Evolutionary conservation across 1,140 invertebrate species (phyloP).

Genomic region (Brachionus calyciflorus): DNA sequence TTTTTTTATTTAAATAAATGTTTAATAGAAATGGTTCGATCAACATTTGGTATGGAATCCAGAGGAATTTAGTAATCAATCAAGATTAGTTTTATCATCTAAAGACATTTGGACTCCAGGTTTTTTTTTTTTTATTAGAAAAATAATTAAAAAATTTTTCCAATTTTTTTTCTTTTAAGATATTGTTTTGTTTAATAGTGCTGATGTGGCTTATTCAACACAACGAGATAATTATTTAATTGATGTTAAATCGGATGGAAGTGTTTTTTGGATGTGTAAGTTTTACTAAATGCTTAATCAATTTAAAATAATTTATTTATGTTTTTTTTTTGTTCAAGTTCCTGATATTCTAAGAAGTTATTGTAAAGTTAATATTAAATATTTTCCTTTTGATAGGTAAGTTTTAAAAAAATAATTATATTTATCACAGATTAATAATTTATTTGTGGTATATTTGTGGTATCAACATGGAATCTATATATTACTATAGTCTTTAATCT

Average conservation of each 20-base stretch:
- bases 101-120: conserved; percentile 45
- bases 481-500: too few relatives aligned
- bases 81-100: conserved; percentile 33
- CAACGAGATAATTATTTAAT: conserved; percentile 45
- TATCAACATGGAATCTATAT: too few relatives aligned
- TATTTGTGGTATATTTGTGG: too few relatives aligned
- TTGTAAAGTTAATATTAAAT: conserved; percentile 39
- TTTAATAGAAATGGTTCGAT: conserved; percentile 37
- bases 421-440: too few relatives aligned
- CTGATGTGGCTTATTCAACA: conserved; percentile 42
- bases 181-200: conserved; percentile 46
- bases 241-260: conserved; percentile 40
- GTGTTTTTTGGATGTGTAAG: conserved; percentile 24
- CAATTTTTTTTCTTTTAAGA: not conserved
- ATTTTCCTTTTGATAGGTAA: conserved; percentile 45
- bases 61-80: conserved; percentile 37
- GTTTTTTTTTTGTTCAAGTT: not conserved
- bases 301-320: not conserved
- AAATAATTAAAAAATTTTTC: not conserved
- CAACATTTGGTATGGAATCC: conserved; percentile 32
- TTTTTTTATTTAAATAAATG: not conserved
- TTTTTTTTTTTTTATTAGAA: not conserved
- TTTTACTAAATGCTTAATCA: not conserved
- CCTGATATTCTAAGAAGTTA: conserved; percentile 43
- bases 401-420: too few relatives aligned